These are phyloP conservation scores for Euzophera pinguis DNA, from an alignment of 2,888 invertebrate species.

Conservation along the genomic window DNA sequence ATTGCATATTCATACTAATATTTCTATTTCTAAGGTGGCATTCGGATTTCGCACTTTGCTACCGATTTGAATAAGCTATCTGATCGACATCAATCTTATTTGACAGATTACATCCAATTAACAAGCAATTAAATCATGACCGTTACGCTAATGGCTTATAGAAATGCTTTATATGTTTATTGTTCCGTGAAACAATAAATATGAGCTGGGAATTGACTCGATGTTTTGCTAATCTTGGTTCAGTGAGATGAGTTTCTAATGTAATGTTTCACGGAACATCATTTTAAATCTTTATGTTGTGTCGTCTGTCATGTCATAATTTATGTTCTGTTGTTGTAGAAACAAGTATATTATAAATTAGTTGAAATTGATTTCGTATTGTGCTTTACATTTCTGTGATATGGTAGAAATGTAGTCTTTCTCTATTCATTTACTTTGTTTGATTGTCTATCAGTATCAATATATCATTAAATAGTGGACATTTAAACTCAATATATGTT, in stretches of 20 bases:
- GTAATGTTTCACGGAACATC: conserved; percentile 27
- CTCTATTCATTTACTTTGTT: no score
- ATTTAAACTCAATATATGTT: no score
- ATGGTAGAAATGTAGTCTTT: no score
- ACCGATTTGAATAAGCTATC: conserved; percentile 17
- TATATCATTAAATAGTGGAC: no score
- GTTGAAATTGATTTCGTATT: no score
- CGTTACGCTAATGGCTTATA: conserved; percentile 57
- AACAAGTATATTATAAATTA: no score
- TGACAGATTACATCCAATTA: conserved; percentile 32
- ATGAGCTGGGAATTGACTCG: conserved; percentile 26
- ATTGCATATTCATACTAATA: not conserved
- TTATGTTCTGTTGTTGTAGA: not conserved
- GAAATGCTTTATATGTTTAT: conserved; percentile 70
- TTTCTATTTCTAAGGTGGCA: not conserved
- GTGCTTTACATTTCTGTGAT: no score
- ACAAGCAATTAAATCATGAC: conserved; percentile 26
- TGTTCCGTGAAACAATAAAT: conserved; percentile 67
- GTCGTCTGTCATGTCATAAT: not conserved
- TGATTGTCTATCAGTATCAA: no score
- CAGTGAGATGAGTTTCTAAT: conserved; percentile 12
- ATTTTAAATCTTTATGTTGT: conserved; percentile 12
- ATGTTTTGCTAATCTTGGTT: not conserved
- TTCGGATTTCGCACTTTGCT: not conserved
- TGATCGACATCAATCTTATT: conserved; percentile 32